Conservation (phyloP, 2,797 vertebrate genomes). For the Apogon talboti region DNA sequence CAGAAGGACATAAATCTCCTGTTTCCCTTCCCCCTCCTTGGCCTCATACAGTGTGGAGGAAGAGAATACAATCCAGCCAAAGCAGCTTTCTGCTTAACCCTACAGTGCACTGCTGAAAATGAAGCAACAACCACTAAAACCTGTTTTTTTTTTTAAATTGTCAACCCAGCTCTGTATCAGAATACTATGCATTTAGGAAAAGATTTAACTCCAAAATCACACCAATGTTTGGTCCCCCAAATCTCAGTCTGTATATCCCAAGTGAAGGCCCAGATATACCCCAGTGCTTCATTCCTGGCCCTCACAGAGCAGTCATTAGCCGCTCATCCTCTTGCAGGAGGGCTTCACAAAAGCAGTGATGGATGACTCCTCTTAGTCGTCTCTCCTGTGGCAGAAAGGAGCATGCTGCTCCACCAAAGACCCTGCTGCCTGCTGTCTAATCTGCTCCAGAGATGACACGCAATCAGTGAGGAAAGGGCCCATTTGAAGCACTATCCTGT, state of each 20-base stretch:
- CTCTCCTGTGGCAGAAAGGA: constrained; percentile 72
- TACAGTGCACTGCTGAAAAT: constrained; percentile 45
- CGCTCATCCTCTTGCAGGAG: constrained; percentile 45
- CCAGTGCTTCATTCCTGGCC: constrained; percentile 31
- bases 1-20: constrained; percentile 79
- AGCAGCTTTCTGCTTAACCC: constrained; percentile 59
- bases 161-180: constrained; percentile 2
- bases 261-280: constrained; percentile 27
- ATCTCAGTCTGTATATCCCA: constrained; percentile 27
- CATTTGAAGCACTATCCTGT: constrained; percentile 66
- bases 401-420: constrained; percentile 60
- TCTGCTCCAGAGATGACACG: constrained; percentile 69
- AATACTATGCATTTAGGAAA: constrained; percentile 14
- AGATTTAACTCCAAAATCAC: constrained; percentile 22
- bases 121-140: constrained; percentile 25
- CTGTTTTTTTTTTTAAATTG: constrained; percentile 6
- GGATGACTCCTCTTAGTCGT: constrained; percentile 73
- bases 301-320: constrained; percentile 71
- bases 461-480: constrained; percentile 64
- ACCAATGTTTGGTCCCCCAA: constrained; percentile 16
- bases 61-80: constrained; percentile 66
- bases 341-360: constrained; percentile 71
- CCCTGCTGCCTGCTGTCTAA: constrained; percentile 66
- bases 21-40: constrained; percentile 69
- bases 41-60: constrained; percentile 64